These are phyloP conservation scores for Catocala nupta DNA, from an alignment of 2,888 invertebrate species.

Conservation along the genomic window DNA sequence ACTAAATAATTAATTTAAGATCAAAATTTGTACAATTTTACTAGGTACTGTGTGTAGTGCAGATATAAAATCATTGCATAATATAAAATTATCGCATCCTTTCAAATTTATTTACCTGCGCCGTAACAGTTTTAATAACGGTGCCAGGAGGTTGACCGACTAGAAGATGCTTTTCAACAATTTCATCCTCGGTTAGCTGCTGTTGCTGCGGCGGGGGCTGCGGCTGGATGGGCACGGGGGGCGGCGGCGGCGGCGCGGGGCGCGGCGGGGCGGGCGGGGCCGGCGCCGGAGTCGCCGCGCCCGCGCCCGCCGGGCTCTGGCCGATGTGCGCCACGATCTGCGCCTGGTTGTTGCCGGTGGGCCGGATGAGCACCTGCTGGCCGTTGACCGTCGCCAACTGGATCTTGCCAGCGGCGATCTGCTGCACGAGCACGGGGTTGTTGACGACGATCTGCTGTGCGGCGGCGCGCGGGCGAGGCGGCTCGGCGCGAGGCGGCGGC, in stretches of 20 bases:
- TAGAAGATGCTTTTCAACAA: slow-evolving; percentile 91
- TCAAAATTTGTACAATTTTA: too few relatives aligned
- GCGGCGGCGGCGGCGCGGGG: slow-evolving; percentile 51
- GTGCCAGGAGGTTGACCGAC: slow-evolving; percentile 95
- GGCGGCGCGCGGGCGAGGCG: slow-evolving; percentile 70
- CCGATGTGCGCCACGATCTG: slow-evolving; percentile 92
- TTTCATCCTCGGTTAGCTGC: slow-evolving; percentile 80
- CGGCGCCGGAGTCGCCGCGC: slow-evolving; percentile 50
- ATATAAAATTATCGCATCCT: too few relatives aligned
- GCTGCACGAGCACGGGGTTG: slow-evolving; percentile 92
- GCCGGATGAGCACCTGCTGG: slow-evolving; percentile 94
- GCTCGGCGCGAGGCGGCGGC: slow-evolving; percentile 55
- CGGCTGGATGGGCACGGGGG: slow-evolving; percentile 39
- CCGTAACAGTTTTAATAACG: slow-evolving; percentile 95
- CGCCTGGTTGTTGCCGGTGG: slow-evolving; percentile 92
- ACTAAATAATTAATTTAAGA: too few relatives aligned
- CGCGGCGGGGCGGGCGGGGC: slow-evolving; percentile 51
- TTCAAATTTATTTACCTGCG: slow-evolving; percentile 83
- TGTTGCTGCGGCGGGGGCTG: slow-evolving; percentile 55
- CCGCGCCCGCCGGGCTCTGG: slow-evolving; percentile 75
- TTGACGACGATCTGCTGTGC: slow-evolving; percentile 92
- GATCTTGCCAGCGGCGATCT: slow-evolving; percentile 93
- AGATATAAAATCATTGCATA: too few relatives aligned
- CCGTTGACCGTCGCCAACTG: slow-evolving; percentile 95
- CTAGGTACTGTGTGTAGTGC: too few relatives aligned